These are phyloP conservation scores for Acanthococcus lagerstroemiae DNA, from an alignment of 2,888 invertebrate genomes.

Conservation along the genomic window DNA sequence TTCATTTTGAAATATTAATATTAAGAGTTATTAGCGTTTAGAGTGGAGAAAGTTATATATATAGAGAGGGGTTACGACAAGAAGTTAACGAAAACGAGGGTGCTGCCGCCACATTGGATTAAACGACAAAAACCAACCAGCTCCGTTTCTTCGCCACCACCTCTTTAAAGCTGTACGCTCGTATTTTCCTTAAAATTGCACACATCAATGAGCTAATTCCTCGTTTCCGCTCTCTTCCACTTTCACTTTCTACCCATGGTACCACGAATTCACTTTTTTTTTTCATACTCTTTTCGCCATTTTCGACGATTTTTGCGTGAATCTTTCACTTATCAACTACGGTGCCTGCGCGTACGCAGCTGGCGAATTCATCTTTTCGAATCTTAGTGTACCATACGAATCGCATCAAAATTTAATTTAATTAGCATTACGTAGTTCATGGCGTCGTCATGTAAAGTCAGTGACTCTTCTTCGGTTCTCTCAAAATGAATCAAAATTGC, in stretches of 20 bases:
- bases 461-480: too few relatives aligned
- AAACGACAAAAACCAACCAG: slow-evolving; percentile 28
- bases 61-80: background rate
- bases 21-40: slow-evolving; percentile 28
- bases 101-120: slow-evolving; percentile 2
- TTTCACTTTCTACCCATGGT: background rate
- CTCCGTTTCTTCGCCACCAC: background rate
- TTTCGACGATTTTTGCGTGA: background rate
- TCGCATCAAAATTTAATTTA: background rate
- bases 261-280: background rate
- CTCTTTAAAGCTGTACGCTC: background rate
- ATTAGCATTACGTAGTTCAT: too few relatives aligned
- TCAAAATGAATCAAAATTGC: too few relatives aligned
- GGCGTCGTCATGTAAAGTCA: too few relatives aligned
- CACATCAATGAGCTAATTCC: slow-evolving; percentile 26
- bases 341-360: background rate
- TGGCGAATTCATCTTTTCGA: background rate
- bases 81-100: background rate
- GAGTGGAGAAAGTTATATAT: background rate
- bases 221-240: slow-evolving; percentile 7
- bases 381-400: background rate
- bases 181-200: slow-evolving; percentile 3
- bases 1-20: slow-evolving; percentile 30
- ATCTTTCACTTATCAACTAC: background rate
- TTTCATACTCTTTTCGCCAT: background rate